Conservation (phyloP, 2,888 invertebrate species). For the Trichopoda pennipes region DNA sequence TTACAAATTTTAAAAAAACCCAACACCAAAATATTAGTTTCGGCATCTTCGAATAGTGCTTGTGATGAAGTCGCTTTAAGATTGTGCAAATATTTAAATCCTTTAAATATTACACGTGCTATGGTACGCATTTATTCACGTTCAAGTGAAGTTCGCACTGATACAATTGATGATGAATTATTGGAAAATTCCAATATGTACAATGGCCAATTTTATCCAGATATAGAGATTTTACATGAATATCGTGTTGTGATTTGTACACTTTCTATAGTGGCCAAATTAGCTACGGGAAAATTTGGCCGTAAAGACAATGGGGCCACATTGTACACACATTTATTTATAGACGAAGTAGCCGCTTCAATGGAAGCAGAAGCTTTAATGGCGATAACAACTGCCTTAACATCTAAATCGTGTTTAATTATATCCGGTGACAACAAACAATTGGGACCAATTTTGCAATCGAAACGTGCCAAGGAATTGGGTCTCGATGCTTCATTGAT, state of each 20-base stretch:
- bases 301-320: conserved; percentile 36
- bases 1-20: conserved; percentile 82
- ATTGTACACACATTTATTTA: conserved; percentile 85
- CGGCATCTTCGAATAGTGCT: conserved; percentile 87
- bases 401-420: conserved; percentile 28
- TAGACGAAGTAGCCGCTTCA: conserved; percentile 90
- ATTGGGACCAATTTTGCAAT: conserved; percentile 85
- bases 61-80: conserved; percentile 85
- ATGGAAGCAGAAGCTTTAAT: conserved; percentile 86
- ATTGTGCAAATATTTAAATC: conserved; percentile 75
- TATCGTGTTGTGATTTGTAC: conserved; percentile 86
- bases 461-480: conserved; percentile 74
- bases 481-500: conserved; percentile 83
- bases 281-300: conserved; percentile 81
- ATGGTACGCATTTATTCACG: conserved; percentile 81
- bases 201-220: conserved; percentile 79
- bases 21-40: conserved; percentile 83
- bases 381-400: conserved; percentile 75
- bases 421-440: conserved; percentile 86
- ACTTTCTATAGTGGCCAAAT: conserved; percentile 82
- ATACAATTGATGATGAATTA: conserved; percentile 77
- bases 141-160: conserved; percentile 78
- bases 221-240: conserved; percentile 81
- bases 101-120: conserved; percentile 66
- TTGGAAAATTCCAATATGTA: conserved; percentile 81